phyloP scores from a whole-genome alignment of 2,888 invertebrate species.

The Xylocampa areola region DNA sequence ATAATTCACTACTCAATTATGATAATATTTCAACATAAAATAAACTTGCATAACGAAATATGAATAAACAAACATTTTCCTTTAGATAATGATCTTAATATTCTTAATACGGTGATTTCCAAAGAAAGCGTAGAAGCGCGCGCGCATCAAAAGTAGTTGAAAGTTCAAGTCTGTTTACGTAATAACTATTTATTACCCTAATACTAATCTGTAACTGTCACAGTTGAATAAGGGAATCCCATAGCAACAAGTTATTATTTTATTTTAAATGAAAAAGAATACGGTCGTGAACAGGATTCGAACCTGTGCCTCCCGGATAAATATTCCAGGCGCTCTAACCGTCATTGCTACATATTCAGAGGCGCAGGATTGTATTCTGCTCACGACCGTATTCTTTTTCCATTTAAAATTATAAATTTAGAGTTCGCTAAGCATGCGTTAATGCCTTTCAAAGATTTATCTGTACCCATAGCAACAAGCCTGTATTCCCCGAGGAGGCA shows the following conservation, averaged over 20 bases:
- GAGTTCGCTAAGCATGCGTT: too few relatives aligned
- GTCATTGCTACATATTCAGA: background rate
- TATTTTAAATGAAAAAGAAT: background rate
- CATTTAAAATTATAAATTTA: too few relatives aligned
- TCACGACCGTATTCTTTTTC: too few relatives aligned
- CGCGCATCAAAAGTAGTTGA: constrained; percentile 43
- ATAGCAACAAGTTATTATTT: too few relatives aligned
- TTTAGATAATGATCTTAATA: constrained; percentile 25
- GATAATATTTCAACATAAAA: constrained; percentile 23
- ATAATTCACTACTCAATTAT: constrained; percentile 21
- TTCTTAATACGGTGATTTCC: constrained; percentile 28
- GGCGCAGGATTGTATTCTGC: too few relatives aligned
- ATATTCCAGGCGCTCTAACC: too few relatives aligned
- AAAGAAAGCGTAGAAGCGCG: constrained; percentile 49
- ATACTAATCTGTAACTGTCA: constrained; percentile 7
- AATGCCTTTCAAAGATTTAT: too few relatives aligned
- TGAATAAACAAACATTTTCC: constrained; percentile 32
- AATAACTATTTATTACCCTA: constrained; percentile 27
- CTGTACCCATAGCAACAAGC: too few relatives aligned
- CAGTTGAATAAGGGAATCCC: too few relatives aligned
- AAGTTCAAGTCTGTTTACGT: constrained; percentile 43
- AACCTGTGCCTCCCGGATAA: too few relatives aligned
- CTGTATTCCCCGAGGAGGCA: too few relatives aligned
- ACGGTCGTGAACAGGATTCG: too few relatives aligned
- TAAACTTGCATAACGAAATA: constrained; percentile 28